Conservation (phyloP, 2,888 invertebrate genomes). For the Athalia circularis region DNA sequence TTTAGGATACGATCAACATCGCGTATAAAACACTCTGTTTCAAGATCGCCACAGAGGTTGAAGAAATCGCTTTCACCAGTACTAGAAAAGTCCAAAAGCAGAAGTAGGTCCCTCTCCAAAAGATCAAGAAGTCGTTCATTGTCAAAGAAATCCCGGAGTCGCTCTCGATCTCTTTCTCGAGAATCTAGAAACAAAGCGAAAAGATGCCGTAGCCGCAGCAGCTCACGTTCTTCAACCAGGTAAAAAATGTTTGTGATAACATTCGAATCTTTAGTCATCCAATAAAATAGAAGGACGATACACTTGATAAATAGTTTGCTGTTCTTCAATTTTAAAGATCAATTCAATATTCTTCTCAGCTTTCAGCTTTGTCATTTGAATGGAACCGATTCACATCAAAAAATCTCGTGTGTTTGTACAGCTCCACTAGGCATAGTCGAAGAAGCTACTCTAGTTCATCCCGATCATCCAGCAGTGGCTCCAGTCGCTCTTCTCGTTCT, state of each 20-base stretch:
- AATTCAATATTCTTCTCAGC: neutral
- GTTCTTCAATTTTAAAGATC: neutral
- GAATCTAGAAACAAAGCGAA: slow-evolving; percentile 61
- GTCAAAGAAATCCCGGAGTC: slow-evolving; percentile 54
- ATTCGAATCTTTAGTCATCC: neutral
- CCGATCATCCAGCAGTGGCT: slow-evolving; percentile 76
- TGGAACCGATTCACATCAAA: neutral
- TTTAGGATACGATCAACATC: slow-evolving; percentile 19
- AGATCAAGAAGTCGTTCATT: slow-evolving; percentile 48
- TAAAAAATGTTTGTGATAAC: slow-evolving; percentile 47
- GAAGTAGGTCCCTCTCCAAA: slow-evolving; percentile 57
- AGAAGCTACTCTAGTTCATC: slow-evolving; percentile 71
- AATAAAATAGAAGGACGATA: no score
- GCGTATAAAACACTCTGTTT: slow-evolving; percentile 32
- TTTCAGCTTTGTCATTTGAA: neutral
- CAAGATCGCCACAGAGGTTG: slow-evolving; percentile 56
- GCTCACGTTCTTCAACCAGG: slow-evolving; percentile 68
- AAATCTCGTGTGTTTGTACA: slow-evolving; percentile 46
- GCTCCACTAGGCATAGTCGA: slow-evolving; percentile 67
- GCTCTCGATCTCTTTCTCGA: slow-evolving; percentile 63
- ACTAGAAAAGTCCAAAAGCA: slow-evolving; percentile 62
- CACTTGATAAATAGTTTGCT: no score
- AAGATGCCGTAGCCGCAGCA: slow-evolving; percentile 63
- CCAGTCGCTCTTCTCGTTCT: slow-evolving; percentile 78
- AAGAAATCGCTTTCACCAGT: slow-evolving; percentile 59